Base-by-base conservation (phyloP, 2,113 vertebrate species). In the Thalassoma bifasciatum region DNA sequence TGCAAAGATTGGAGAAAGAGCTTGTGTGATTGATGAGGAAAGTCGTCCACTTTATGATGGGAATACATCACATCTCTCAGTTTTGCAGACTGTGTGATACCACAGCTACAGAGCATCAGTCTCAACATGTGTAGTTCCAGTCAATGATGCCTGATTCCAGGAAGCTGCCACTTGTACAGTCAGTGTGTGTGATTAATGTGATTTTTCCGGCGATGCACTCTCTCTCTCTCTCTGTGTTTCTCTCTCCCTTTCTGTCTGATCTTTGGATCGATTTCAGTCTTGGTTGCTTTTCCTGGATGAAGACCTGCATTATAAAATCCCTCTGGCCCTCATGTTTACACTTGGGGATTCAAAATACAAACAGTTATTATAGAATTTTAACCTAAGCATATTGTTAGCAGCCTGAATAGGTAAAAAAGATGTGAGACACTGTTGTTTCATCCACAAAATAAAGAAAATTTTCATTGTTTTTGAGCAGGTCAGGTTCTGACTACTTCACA, bases 1-100 rank as follows among this genome's bases (percentile, higher is more conserved):
- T 88, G 86, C 64, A 62, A 81, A 77, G 85, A 62, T 75, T 53
- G 24, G 50, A 69, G 79, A 36, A n/a, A 52, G 72, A 14, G 23
- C 49, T 36, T 22, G 2, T 5, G 19, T 38, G 24, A 59, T 24
- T 19, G 36, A 11, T 52, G 34, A 26, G 8, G 44, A 52, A 47
- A 59, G 24, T 19, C 42, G 34, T 0, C n/a, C 56, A 22, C 49
- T 38, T 51, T 60, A 10, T 56, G 51, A 46, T 8, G 49, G 22
- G 56, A 34, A 68, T 77, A 54, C 24, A 42, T 87, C 82, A 70
- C 49, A 49, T 13, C n/a, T 65, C 57, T 54, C 54, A 37, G 60
- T 46, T 62, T 30, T 77, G 50, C 8, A 62, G 5, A 23, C 2
- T 13, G 51, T 37, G 60, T 44, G n/a, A 61, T 14, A 44, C 22